Conservation (phyloP, 2,888 invertebrate species). For the Brachyopa scutellaris region DNA sequence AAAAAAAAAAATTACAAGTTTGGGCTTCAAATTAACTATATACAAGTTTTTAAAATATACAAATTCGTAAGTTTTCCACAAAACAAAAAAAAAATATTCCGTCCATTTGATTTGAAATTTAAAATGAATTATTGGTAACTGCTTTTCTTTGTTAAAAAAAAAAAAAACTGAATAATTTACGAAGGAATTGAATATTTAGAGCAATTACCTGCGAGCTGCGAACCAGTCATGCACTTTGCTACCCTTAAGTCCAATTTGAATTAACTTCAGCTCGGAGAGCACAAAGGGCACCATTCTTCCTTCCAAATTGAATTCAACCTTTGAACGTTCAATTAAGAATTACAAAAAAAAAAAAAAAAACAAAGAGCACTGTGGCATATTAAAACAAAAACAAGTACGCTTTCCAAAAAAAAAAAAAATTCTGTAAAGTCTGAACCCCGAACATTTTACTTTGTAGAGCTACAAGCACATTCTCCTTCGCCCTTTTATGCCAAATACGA, state of each 20-base stretch:
- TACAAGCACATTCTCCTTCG: not conserved
- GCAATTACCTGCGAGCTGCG: too few relatives aligned
- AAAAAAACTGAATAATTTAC: too few relatives aligned
- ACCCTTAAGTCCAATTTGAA: not conserved
- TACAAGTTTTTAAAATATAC: too few relatives aligned
- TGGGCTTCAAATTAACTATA: too few relatives aligned
- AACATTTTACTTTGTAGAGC: not conserved
- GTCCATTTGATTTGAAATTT: too few relatives aligned
- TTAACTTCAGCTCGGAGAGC: not conserved
- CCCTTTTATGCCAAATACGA: constrained; percentile 1
- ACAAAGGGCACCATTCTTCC: not conserved
- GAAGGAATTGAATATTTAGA: too few relatives aligned
- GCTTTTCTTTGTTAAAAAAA: too few relatives aligned
- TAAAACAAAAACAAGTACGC: not conserved
- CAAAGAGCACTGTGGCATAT: not conserved
- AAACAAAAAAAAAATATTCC: too few relatives aligned
- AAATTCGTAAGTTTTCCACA: too few relatives aligned
- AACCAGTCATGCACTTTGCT: not conserved
- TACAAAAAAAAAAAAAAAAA: not conserved
- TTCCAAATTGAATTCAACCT: not conserved
- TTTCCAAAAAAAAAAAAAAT: not conserved
- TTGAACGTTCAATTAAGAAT: constrained; percentile 4
- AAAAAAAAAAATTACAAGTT: too few relatives aligned
- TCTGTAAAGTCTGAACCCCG: not conserved
- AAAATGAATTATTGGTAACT: too few relatives aligned